Evolutionary conservation across 2,888 invertebrate species (phyloP).

Genomic region (Chironomus riparius): DNA sequence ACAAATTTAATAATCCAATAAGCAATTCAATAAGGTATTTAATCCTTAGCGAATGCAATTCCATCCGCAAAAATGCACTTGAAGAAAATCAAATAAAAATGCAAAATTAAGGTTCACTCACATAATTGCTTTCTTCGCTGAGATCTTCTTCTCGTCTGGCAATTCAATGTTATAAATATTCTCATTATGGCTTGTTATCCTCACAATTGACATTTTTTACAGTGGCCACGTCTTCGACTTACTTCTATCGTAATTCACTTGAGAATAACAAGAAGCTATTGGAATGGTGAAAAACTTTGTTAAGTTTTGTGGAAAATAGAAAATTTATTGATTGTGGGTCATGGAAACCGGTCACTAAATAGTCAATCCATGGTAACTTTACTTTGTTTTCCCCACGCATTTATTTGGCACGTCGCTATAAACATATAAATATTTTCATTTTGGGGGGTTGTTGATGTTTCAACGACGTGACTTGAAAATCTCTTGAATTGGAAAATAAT

Average conservation of each 20-base stretch:
- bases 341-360: background rate
- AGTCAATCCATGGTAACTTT: background rate
- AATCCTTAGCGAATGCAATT: background rate
- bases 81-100: background rate
- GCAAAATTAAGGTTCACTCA: slow-evolving; percentile 30
- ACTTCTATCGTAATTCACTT: no score
- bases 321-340: background rate
- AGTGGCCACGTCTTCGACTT: no score
- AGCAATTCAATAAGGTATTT: background rate
- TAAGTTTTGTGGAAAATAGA: background rate
- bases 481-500: no score
- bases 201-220: slow-evolving; percentile 53
- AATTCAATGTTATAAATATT: slow-evolving; percentile 53
- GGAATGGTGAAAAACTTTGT: background rate
- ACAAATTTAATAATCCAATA: no score
- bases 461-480: no score
- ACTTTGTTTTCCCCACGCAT: no score
- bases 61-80: no score
- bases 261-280: background rate
- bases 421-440: no score
- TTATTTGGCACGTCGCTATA: no score
- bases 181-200: slow-evolving; percentile 57
- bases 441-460: no score
- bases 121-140: slow-evolving; percentile 47
- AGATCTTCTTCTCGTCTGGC: slow-evolving; percentile 41